Evolutionary conservation across 1,140 invertebrate species (phyloP).

Genomic region (Linepithema humile): DNA sequence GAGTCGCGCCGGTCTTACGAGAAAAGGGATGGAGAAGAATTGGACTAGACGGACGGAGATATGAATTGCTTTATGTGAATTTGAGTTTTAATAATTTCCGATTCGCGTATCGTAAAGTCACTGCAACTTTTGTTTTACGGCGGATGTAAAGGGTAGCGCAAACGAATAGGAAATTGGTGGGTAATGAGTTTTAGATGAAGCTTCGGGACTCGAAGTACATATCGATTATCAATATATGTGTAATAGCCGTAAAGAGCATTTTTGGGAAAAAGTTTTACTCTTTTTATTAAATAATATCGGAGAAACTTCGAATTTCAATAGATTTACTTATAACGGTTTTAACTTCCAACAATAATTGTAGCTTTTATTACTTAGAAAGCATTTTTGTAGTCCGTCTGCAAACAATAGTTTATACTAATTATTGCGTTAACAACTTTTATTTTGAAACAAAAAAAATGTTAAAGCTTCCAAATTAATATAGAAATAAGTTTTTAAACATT

Average conservation of each 20-base stretch:
- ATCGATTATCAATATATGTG: slow-evolving; percentile 34
- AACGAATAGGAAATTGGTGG: slow-evolving; percentile 26
- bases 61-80: slow-evolving; percentile 48
- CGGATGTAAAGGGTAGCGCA: background rate
- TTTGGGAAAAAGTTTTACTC: background rate
- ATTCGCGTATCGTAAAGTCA: background rate
- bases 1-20: slow-evolving; percentile 13
- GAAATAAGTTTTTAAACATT: background rate
- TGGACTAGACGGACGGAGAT: background rate
- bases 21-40: background rate
- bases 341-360: background rate
- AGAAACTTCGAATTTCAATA: background rate
- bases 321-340: background rate
- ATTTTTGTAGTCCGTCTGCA: background rate
- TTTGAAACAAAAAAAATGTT: background rate
- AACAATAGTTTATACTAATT: background rate
- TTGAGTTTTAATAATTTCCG: slow-evolving; percentile 50
- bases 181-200: slow-evolving; percentile 41
- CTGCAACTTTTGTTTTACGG: slow-evolving; percentile 20
- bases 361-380: background rate
- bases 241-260: background rate
- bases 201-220: background rate
- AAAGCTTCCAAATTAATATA: background rate
- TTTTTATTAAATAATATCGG: slow-evolving; percentile 17
- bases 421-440: background rate